phyloP scores from a whole-genome alignment of 1,140 invertebrate species.

The Trichonephila clavata region DNA sequence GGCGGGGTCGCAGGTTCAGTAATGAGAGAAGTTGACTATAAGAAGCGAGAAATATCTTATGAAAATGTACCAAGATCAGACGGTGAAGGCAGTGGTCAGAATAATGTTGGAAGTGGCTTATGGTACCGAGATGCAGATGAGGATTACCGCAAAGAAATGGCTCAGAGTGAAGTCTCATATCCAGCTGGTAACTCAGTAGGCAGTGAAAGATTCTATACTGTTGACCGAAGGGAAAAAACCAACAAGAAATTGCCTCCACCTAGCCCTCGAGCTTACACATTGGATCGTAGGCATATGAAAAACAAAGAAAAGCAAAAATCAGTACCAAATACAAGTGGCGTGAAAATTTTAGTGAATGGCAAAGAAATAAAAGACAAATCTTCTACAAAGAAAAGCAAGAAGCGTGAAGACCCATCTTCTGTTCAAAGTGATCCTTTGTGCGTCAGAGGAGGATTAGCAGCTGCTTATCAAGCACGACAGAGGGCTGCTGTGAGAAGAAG shows the following conservation, averaged over 20 bases:
- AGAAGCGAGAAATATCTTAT: constrained; percentile 77
- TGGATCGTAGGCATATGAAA: constrained; percentile 71
- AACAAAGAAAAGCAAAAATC: constrained; percentile 63
- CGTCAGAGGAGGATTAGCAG: constrained; percentile 73
- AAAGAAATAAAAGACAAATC: constrained; percentile 73
- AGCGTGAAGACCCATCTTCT: constrained; percentile 68
- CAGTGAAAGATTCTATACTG: constrained; percentile 68
- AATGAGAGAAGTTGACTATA: constrained; percentile 73
- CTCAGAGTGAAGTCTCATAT: constrained; percentile 75
- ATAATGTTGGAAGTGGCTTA: constrained; percentile 20
- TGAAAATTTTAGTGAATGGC: constrained; percentile 76
- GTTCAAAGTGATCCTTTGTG: constrained; percentile 74
- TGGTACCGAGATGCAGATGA: constrained; percentile 76
- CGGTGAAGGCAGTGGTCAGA: constrained; percentile 24
- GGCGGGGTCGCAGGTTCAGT: constrained; percentile 66
- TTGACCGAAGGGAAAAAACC: constrained; percentile 58
- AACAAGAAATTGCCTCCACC: constrained; percentile 64
- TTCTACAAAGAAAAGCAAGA: constrained; percentile 19
- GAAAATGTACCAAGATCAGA: constrained; percentile 76
- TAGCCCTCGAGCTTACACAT: constrained; percentile 69
- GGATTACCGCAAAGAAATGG: constrained; percentile 77
- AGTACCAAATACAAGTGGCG: constrained; percentile 56
- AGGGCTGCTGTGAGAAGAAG: constrained; percentile 71
- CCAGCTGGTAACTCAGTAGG: constrained; percentile 73
- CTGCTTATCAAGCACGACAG: constrained; percentile 76